Evolutionary conservation across 2,888 invertebrate species (phyloP).

Genomic region (Petrophora chlorosata): DNA sequence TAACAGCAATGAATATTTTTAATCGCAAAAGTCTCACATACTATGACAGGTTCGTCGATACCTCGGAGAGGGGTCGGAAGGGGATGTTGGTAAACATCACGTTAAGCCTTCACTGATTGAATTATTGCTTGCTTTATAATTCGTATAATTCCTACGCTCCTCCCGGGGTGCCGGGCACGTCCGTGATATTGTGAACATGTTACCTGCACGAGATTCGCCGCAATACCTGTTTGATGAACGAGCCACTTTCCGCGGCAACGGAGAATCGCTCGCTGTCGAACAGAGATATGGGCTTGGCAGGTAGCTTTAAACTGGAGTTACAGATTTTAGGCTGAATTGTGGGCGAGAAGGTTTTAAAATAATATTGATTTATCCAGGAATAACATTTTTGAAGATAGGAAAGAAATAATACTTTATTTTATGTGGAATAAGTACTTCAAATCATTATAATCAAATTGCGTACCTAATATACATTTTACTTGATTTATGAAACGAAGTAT

Average conservation of each 20-base stretch:
- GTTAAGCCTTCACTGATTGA: conserved; percentile 78
- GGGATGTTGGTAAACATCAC: conserved; percentile 71
- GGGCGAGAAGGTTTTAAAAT: background rate
- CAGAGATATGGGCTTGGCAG: conserved; percentile 30
- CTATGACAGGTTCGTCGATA: conserved; percentile 45
- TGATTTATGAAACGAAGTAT: too few relatives aligned
- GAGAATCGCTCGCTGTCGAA: conserved; percentile 33
- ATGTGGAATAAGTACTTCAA: too few relatives aligned
- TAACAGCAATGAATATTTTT: background rate
- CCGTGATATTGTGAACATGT: conserved; percentile 48
- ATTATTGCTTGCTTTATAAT: conserved; percentile 73
- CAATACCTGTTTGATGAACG: conserved; percentile 32
- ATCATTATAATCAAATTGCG: too few relatives aligned
- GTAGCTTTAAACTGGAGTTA: conserved; percentile 25
- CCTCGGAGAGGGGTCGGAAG: conserved; percentile 35
- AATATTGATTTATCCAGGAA: too few relatives aligned
- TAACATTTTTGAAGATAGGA: too few relatives aligned
- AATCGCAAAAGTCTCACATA: conserved; percentile 36
- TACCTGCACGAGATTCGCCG: conserved; percentile 28
- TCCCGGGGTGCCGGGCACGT: conserved; percentile 54
- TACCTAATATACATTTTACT: too few relatives aligned
- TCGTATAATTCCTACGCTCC: conserved; percentile 56
- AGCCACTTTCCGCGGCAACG: conserved; percentile 25
- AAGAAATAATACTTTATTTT: background rate
- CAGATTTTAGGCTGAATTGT: conserved; percentile 12